phyloP scores from a whole-genome alignment of 2,888 invertebrate genomes.

The Poecilus cupreus region DNA sequence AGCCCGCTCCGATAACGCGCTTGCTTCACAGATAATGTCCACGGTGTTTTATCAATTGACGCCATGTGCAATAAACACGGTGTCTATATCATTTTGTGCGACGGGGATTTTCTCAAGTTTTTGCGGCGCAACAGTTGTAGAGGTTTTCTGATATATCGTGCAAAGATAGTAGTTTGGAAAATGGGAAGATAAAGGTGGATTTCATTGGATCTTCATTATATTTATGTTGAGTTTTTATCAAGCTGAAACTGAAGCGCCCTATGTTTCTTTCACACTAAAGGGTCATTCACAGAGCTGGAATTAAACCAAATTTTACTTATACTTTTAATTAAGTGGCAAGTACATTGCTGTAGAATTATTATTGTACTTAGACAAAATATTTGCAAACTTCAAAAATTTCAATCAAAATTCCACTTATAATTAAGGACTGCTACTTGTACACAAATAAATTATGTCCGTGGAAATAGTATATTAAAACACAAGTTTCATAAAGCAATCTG shows the following conservation, averaged over 20 bases:
- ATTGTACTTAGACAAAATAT: too few species aligned
- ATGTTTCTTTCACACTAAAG: background rate
- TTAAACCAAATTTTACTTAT: too few species aligned
- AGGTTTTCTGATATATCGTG: constrained; percentile 10
- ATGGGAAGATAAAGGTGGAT: constrained; percentile 28
- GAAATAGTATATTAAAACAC: too few species aligned
- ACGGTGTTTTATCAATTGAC: constrained; percentile 51
- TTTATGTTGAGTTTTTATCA: background rate
- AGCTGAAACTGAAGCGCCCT: background rate
- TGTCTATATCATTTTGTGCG: constrained; percentile 19
- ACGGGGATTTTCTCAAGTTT: background rate
- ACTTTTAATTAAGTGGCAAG: too few species aligned
- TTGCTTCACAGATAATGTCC: constrained; percentile 29
- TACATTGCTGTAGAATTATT: too few species aligned
- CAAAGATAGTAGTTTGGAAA: background rate
- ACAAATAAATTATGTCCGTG: too few species aligned
- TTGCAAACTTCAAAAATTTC: too few species aligned
- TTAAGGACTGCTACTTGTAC: too few species aligned
- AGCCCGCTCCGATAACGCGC: background rate
- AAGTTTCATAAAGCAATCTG: too few species aligned
- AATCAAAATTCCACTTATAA: too few species aligned
- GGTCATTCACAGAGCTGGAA: too few species aligned
- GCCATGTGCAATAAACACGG: constrained; percentile 31
- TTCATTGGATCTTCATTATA: constrained; percentile 8
- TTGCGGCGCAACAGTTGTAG: constrained; percentile 10